Evolutionary conservation across 2,113 vertebrate species (phyloP).

Genomic region (Lophotis ruficrista): DNA sequence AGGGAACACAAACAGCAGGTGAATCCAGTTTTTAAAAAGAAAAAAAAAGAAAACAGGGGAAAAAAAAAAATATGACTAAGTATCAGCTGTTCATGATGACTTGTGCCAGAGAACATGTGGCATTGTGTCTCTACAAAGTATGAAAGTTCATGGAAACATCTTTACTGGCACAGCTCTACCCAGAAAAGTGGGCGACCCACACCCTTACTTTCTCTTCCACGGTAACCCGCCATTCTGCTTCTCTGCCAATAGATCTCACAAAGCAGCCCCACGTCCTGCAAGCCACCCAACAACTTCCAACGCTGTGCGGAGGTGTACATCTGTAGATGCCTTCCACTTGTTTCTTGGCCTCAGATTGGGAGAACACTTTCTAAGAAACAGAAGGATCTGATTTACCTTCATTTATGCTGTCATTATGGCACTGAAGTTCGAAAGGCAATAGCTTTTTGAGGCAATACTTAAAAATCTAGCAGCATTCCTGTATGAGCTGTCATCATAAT

Average conservation of each 20-base stretch:
- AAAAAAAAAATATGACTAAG: neutral
- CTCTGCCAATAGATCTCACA: neutral
- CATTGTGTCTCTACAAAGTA: neutral
- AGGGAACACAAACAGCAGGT: neutral
- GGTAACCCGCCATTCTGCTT: neutral
- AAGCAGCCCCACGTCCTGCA: neutral
- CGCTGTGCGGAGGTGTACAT: neutral
- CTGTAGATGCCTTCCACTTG: neutral
- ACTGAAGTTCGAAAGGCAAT: neutral
- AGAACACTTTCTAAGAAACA: neutral
- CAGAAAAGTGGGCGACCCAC: neutral
- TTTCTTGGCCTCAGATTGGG: neutral
- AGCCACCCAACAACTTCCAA: neutral
- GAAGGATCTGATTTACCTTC: constrained; percentile 27
- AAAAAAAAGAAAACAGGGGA: neutral
- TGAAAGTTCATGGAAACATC: neutral
- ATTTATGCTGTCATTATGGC: neutral
- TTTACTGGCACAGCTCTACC: neutral
- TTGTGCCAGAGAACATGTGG: neutral
- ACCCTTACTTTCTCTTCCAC: neutral
- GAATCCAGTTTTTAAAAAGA: neutral
- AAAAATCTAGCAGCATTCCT: constrained; percentile 15
- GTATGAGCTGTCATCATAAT: constrained; percentile 8
- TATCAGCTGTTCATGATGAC: neutral
- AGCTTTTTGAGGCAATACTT: neutral